Conservation (phyloP, 2,888 invertebrate genomes). For the Sclerodermus sp. region DNA sequence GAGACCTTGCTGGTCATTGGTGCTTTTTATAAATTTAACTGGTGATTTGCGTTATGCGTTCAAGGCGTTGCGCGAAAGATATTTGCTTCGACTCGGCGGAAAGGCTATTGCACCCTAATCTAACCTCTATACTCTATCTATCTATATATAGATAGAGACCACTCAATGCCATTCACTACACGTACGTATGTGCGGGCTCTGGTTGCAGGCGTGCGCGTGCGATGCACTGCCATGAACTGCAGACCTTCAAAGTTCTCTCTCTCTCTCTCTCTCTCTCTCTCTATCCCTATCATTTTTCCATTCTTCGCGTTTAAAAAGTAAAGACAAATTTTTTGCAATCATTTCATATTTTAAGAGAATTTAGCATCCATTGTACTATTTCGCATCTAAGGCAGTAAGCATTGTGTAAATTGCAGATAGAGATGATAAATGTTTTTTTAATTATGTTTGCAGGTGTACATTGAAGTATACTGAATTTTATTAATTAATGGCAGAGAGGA, state of each 20-base stretch:
- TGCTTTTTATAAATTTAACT: not conserved
- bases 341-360: too few species aligned
- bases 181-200: constrained; percentile 23
- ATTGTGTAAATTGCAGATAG: too few species aligned
- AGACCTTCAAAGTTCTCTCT: constrained; percentile 23
- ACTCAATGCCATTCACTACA: constrained; percentile 41
- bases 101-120: constrained; percentile 44
- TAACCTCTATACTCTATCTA: constrained; percentile 25
- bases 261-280: not conserved
- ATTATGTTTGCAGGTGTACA: too few species aligned
- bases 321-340: too few species aligned
- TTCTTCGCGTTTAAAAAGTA: too few species aligned
- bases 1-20: not conserved
- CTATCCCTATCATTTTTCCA: too few species aligned
- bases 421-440: too few species aligned
- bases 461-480: too few species aligned
- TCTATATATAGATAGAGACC: constrained; percentile 32
- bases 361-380: too few species aligned
- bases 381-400: too few species aligned
- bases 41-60: not conserved
- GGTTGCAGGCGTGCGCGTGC: constrained; percentile 24
- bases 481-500: too few species aligned
- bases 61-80: constrained; percentile 15
- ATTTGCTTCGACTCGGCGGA: constrained; percentile 27
- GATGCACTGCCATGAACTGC: constrained; percentile 33